Evolutionary conservation across 2,888 invertebrate species (phyloP), one percentile per base, ranked within the genome.

Genomic region (Protophormia terraenovae): DNA sequence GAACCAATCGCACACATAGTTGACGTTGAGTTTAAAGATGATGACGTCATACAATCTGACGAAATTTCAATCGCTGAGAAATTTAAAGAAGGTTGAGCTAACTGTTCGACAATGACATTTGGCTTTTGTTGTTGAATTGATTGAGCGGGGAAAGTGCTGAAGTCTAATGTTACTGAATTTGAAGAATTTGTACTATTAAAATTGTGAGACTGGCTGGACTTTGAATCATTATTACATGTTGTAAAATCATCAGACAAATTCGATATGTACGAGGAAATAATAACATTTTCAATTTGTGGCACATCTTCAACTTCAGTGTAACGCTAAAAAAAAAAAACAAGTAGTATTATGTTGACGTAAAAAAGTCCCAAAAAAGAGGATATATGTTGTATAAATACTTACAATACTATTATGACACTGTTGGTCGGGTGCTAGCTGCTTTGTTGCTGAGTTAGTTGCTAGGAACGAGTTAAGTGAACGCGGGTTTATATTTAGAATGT

Each of bases 61-160:
- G 87, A 64, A 27, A 55, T 55, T 41, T 66, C 50, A 14, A 67
- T 29, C 41, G 62, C 45, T 38, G 41, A 66, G 12, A 86, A 73
- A 55, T 71, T 53, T 32, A 77, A 14, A 55, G 84, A 50, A 4
- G 84, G 53, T 27, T 89, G 88, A 22, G 86, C 87, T 64, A 89
- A 78, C 64, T 88, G 89, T 60, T 90, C 89, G 7, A 90, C 90
- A 75, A 90, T 89, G 19, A 90, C 88, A 85, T 90, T 89, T 87
- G 89, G 88, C 79, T 87, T 87, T 72, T n/a, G 66, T 71, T 58
- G n/a, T n/a, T 73, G 73, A 35, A 50, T 55, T 0, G 73, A 12
- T 60, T 81, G 60, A 22, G 73, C 27, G 22, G 81, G 58, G 62
- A 69, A 76, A 16, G 67, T n/a, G 60, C 53, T 82, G 10, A 82